Base-by-base conservation (phyloP, 2,888 invertebrate genomes). In the Amblyjoppa fuscipennis region DNA sequence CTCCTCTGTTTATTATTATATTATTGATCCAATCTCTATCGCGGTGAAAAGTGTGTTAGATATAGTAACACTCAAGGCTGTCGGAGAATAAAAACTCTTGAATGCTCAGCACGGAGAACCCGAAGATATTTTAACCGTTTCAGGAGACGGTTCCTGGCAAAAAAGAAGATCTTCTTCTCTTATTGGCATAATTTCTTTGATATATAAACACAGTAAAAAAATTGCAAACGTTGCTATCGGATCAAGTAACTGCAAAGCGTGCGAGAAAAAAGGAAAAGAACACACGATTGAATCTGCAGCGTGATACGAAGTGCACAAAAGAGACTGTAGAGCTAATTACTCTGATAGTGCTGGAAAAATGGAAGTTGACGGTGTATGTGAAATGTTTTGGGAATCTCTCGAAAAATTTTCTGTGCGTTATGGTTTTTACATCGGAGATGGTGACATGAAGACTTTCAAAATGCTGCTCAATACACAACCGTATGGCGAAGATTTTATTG, bases 101-200 rank as follows among this genome's bases (percentile, higher is more conserved):
- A 45, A 45, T 45, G 45, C 45, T 45, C 45, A 45, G 45, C 45
- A 45, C 45, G 45, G 7, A 45, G 5, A 45, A 51, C 74, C 20
- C 38, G 68, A 68, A 38, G 68, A 68, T 49, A 49, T 49, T 76
- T 74, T 84, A 66, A 82, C 81, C 20, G 78, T 87, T 86, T 88
- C 84, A 38, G 86, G 84, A 68, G 84, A 84, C 73, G 87, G 87
- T 49, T 86, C 85, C 31, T 88, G 88, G 87, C 59, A 41, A 31
- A 88, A 87, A 87, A 82, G 76, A 87, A 84, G 34, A 7, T 87
- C 87, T 79, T 68, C 85, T 68, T 88, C 89, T 70, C 83, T 88
- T 25, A 77, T 87, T 77, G 89, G 88, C 25, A 86, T 87, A 25
- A 71, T 85, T 53, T 87, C 85, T 77, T 66, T 89, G n/a, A 88